Percentiles rank a stretch among this genome's conserved stretches.
Conservation (phyloP, 2,888 invertebrate genomes). For the Conomelus anceps region DNA sequence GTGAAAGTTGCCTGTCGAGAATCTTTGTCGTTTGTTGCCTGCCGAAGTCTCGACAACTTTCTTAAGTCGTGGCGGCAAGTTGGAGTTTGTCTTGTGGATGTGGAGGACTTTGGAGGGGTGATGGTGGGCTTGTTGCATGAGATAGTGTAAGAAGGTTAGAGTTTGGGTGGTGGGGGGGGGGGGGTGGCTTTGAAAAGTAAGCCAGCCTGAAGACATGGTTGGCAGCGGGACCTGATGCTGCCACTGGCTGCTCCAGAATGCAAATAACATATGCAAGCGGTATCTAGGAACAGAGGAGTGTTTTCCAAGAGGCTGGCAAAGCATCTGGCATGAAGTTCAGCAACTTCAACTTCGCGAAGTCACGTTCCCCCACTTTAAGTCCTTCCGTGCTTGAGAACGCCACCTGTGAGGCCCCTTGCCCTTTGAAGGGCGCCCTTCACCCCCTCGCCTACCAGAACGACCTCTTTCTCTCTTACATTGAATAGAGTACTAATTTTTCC, state of each 20-base stretch:
- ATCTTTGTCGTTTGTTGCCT: background rate
- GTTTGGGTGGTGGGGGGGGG: too few species aligned
- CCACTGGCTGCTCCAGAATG: background rate
- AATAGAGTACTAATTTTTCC: constrained; percentile 25
- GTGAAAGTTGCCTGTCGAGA: background rate
- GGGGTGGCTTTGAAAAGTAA: too few species aligned
- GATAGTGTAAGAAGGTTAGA: too few species aligned
- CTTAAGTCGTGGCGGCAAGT: background rate
- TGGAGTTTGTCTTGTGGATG: background rate
- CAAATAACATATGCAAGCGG: background rate
- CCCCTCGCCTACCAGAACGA: background rate
- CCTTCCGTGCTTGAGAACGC: background rate
- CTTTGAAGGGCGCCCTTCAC: constrained; percentile 6
- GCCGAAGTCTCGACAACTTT: background rate
- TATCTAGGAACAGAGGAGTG: background rate
- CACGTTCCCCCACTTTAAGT: constrained; percentile 17
- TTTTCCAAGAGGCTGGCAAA: background rate
- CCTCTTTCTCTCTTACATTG: constrained; percentile 10
- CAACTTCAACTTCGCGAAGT: constrained; percentile 1
- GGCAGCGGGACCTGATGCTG: background rate
- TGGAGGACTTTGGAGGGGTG: too few species aligned
- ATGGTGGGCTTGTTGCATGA: too few species aligned
- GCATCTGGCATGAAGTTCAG: background rate
- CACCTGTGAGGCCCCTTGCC: constrained; percentile 9
- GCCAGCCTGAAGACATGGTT: background rate